Evolutionary conservation across 1,140 invertebrate species (phyloP), one percentile per base, ranked within the genome.

Genomic region (Drosophila tani): DNA sequence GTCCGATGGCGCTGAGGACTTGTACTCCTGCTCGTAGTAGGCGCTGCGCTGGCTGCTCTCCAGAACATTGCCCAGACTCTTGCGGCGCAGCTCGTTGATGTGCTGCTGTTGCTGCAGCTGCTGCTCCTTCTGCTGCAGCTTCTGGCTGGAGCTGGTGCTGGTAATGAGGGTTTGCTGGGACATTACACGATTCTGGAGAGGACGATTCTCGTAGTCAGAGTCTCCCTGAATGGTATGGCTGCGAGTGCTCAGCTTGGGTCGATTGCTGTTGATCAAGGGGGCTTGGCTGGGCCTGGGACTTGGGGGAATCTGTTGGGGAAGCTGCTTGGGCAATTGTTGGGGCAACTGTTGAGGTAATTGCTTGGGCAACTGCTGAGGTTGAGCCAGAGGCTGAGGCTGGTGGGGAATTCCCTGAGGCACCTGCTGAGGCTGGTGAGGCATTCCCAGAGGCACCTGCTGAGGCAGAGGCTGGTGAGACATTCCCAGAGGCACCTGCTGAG

Each of bases 1-100:
- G 40, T 92, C 90, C 1, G 75, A 21, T 1, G 91, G 91, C 5
- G 91, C 91, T 1, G 91, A 92, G 0, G 91, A 91, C 46, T 92
- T 92, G 55, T 92, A 92, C 21, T 86, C 71, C 15, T 85, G 70
- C 19, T 81, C 77, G 24, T 70, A 75, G 53, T 87, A 79, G 7
- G 62, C 27, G 8, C 50, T 60, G 2, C 53, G 55, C 32, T 82
- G 79, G 21, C 24, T 79, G 73, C 21, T 76, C 35, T 88, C 84
- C 35, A 83, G 40, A 11, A 79, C 80, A 58, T 87, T 91, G 56
- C 91, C 87, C 11, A 92, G 49, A 49, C 91, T 92, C 49, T 92
- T 92, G 53, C 91, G 82, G 0, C 91, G 76, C 67, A 82, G 47
- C 24, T 88, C 90, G 24, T 49, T 60, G 12, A 76, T 73, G 12